These are phyloP conservation scores for Aldrovandia affinis DNA, from an alignment of 2,797 vertebrate species.

Conservation along the genomic window DNA sequence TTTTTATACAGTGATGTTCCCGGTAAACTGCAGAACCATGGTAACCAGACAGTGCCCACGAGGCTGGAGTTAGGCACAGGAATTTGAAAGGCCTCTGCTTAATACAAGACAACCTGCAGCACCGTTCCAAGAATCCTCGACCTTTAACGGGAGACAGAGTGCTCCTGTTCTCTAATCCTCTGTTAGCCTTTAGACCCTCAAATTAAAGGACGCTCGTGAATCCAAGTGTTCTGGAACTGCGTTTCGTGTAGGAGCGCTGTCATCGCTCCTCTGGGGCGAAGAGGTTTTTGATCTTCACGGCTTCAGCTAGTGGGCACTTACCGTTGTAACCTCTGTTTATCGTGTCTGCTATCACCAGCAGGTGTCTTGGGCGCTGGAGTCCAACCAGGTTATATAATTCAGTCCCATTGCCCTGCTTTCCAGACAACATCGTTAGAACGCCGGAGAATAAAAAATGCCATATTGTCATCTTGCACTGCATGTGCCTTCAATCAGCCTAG, in stretches of 20 bases:
- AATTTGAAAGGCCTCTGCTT: conserved; percentile 3
- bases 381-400: background rate
- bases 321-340: background rate
- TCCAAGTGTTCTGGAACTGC: background rate
- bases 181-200: background rate
- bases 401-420: background rate
- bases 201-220: background rate
- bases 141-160: background rate
- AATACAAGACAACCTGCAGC: conserved; percentile 2
- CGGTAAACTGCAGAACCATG: conserved; percentile 1
- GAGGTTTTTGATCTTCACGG: background rate
- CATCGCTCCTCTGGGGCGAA: conserved; percentile 1
- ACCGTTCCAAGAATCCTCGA: background rate
- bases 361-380: background rate
- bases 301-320: background rate
- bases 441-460: background rate
- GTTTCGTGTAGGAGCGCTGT: background rate
- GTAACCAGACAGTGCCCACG: background rate
- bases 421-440: background rate
- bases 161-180: background rate
- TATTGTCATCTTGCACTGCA: background rate
- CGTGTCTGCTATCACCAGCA: background rate
- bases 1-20: background rate
- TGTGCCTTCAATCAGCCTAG: background rate
- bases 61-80: background rate